These are phyloP conservation scores for Melanogrammus aeglefinus DNA, from an alignment of 2,797 vertebrate genomes.

Conservation along the genomic window DNA sequence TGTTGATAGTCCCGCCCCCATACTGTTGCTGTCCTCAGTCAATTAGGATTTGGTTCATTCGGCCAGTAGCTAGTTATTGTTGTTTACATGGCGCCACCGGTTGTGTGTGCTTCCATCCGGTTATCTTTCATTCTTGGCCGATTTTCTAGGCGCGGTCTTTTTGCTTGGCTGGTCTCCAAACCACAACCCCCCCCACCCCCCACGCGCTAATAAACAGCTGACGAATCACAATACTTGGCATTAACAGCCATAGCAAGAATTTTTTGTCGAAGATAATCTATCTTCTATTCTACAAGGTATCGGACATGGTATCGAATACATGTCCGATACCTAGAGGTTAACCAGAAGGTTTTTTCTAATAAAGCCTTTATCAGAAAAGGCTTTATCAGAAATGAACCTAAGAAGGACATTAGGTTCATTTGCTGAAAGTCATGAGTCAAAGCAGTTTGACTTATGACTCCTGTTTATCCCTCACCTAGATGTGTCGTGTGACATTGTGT, in stretches of 20 bases:
- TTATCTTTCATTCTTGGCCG: neutral
- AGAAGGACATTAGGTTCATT: neutral
- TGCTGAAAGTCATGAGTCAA: neutral
- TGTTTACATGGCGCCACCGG: neutral
- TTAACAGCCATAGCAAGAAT: neutral
- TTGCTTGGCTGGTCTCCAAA: neutral
- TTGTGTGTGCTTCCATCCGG: neutral
- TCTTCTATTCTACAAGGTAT: too few relatives aligned
- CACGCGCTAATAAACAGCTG: neutral
- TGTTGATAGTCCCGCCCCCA: neutral
- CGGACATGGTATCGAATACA: too few relatives aligned
- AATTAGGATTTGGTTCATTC: neutral
- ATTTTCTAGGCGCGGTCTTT: neutral
- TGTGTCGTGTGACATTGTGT: neutral
- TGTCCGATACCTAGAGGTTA: neutral
- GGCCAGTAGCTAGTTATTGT: neutral
- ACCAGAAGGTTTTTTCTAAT: neutral
- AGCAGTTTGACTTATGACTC: neutral
- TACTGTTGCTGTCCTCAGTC: neutral
- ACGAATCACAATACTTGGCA: neutral
- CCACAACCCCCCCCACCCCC: neutral
- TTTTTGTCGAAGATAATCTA: too few relatives aligned
- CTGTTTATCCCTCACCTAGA: neutral
- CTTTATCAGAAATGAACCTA: too few relatives aligned
- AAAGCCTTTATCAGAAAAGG: neutral